A percentile compares a stretch with the other conserved stretches of the same genome.
Evolutionary conservation across 2,797 vertebrate genomes (phyloP).

Genomic region (Sebastes iracundus): DNA sequence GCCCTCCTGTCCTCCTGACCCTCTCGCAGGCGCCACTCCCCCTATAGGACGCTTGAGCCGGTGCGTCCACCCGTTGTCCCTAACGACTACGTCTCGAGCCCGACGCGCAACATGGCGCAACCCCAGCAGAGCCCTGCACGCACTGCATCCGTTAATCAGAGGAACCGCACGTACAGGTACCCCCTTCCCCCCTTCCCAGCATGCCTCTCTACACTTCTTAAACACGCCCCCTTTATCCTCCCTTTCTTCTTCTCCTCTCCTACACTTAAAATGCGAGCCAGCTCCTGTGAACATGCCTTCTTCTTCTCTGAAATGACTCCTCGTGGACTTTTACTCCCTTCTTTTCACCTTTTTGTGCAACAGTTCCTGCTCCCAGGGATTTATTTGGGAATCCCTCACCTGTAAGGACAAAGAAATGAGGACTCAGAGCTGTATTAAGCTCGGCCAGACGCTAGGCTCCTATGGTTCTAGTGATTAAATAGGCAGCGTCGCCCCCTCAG

Average conservation of each 20-base stretch:
- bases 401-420: slow-evolving; percentile 23
- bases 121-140: slow-evolving; percentile 96
- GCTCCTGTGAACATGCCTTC: slow-evolving; percentile 25
- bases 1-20: slow-evolving; percentile 64
- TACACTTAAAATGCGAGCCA: slow-evolving; percentile 19
- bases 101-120: slow-evolving; percentile 94
- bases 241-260: slow-evolving; percentile 44
- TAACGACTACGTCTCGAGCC: slow-evolving; percentile 99
- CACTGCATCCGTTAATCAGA: slow-evolving; percentile 98
- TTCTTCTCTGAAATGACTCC: slow-evolving; percentile 24
- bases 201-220: slow-evolving; percentile 64
- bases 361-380: neutral
- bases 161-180: slow-evolving; percentile 99
- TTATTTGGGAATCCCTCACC: slow-evolving; percentile 13
- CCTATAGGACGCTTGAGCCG: slow-evolving; percentile 98
- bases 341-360: neutral
- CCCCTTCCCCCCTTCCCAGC: slow-evolving; percentile 66
- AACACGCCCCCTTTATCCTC: slow-evolving; percentile 36
- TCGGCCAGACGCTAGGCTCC: slow-evolving; percentile 39
- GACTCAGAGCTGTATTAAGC: slow-evolving; percentile 29
- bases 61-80: slow-evolving; percentile 98
- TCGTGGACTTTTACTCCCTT: neutral
- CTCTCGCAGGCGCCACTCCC: slow-evolving; percentile 96
- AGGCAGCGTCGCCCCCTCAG: slow-evolving; percentile 31
- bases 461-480: slow-evolving; percentile 38